These are phyloP conservation scores for Centropus unirufus DNA, from an alignment of 2,113 vertebrate genomes.

Conservation along the genomic window DNA sequence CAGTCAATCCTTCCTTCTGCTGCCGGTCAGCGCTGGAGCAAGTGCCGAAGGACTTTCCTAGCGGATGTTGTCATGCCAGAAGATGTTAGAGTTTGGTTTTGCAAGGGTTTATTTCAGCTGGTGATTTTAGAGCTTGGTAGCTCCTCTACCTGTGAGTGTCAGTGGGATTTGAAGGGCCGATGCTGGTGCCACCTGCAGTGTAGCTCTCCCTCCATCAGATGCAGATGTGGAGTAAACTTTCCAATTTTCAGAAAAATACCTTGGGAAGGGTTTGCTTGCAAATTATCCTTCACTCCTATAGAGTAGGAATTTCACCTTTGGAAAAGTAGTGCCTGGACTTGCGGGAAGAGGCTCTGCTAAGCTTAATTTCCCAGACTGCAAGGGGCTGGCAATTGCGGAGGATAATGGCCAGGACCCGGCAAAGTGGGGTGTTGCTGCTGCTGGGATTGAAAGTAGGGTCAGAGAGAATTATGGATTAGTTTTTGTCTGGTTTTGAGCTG, in stretches of 20 bases:
- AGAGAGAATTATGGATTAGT: not conserved
- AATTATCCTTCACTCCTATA: accelerated
- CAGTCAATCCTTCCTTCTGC: not conserved
- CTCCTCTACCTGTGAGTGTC: not conserved
- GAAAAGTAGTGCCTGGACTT: not conserved
- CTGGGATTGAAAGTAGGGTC: not conserved
- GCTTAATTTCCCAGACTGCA: not conserved
- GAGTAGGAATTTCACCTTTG: accelerated
- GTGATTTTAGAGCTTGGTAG: not conserved
- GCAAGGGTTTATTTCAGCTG: not conserved
- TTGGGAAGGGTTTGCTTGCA: not conserved
- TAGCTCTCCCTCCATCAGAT: accelerated
- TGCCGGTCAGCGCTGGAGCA: not conserved
- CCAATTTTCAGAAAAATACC: accelerated
- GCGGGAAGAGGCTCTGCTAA: not conserved
- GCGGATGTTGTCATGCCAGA: accelerated
- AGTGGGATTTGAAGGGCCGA: not conserved
- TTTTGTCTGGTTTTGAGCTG: not conserved
- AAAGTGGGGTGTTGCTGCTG: not conserved
- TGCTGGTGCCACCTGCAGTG: accelerated
- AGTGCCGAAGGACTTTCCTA: not conserved
- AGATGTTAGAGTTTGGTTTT: not conserved
- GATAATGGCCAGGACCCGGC: not conserved
- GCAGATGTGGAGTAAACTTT: not conserved
- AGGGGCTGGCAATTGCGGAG: not conserved